Percentiles rank a stretch among this genome's conserved stretches.
These are phyloP conservation scores for Miltochrista miniata DNA, from an alignment of 2,888 invertebrate species.

Conservation along the genomic window DNA sequence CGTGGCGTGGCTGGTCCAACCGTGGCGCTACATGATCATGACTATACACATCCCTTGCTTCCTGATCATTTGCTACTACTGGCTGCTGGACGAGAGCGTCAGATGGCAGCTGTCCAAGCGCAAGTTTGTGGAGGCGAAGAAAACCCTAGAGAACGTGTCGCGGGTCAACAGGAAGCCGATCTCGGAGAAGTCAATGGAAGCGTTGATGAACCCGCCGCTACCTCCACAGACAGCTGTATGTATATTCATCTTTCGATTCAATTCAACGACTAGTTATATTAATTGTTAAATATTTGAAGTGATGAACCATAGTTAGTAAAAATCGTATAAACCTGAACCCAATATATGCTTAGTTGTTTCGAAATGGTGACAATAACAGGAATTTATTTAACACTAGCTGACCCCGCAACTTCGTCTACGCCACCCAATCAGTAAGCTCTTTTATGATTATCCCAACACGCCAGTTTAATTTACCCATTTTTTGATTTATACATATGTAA, in stretches of 20 bases:
- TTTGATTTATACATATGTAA: too few species aligned
- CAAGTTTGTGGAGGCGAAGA: conserved; percentile 84
- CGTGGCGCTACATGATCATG: conserved; percentile 87
- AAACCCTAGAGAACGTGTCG: conserved; percentile 84
- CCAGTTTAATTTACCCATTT: too few species aligned
- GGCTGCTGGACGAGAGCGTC: conserved; percentile 86
- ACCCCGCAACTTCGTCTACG: too few species aligned
- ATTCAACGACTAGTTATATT: conserved; percentile 1
- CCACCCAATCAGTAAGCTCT: too few species aligned
- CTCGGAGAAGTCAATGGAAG: conserved; percentile 77
- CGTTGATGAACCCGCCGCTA: conserved; percentile 65
- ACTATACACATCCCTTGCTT: conserved; percentile 87
- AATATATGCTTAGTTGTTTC: too few species aligned
- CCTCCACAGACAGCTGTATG: conserved; percentile 16
- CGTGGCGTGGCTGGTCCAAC: conserved; percentile 86
- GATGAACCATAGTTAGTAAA: too few species aligned
- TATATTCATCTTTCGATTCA: conserved; percentile 7
- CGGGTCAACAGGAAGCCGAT: conserved; percentile 83
- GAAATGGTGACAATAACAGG: too few species aligned
- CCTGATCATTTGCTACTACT: conserved; percentile 86
- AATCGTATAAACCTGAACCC: too few species aligned
- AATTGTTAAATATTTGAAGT: too few species aligned
- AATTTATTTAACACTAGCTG: too few species aligned
- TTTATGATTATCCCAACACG: too few species aligned
- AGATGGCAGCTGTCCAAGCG: conserved; percentile 90